Evolutionary conservation across 2,113 vertebrate genomes (phyloP), one percentile per base, ranked within the genome.

Genomic region (Triplophysa tibetana): DNA sequence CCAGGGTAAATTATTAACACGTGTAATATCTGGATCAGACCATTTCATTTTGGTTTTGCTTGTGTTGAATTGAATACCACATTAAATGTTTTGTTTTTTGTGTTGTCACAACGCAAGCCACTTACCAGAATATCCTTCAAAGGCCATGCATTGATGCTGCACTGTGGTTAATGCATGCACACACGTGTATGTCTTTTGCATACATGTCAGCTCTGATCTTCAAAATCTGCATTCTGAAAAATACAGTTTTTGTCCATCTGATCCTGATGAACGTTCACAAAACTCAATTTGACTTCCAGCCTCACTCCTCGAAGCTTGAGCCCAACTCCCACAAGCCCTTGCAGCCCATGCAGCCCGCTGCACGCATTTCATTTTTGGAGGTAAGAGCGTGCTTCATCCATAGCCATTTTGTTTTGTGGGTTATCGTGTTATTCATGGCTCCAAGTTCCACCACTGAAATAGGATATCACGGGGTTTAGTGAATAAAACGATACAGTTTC

Each of bases 291-390:
- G 94, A 98, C 94, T 99, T 99, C 60, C 96, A 99, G 97, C 98
- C 96, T 98, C 89, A 98, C 97, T 89, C 96, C 97, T 87, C 94
- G 97, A 92, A 99, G 97, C 92, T 93, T 98, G 97, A 99, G 97
- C 92, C 96, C 97, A 90, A 98, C 97, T 96, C 97, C 96, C 91
- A 98, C 97, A 94, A 99, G 97, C 83, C 97, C 97, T 83, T 98
- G 96, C 97, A 99, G 97, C 82, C 97, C 97, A 82, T 98, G 96
- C 94, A 99, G 97, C 87, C 97, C 97, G 84, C 94, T 99, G 94
- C 96, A 97, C 92, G 96, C 96, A 77, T 98, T 99, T 92, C 97
- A 98, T 94, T 99, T 99, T 89, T 98, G 97, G 97, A 99, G 97
- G 97, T 99, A 98, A 99, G 97, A 93, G 1, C 81, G 70, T 86